Evolutionary conservation across 2,797 vertebrate genomes (phyloP), one percentile per base, ranked within the genome.

Genomic region (Tapirus indicus): DNA sequence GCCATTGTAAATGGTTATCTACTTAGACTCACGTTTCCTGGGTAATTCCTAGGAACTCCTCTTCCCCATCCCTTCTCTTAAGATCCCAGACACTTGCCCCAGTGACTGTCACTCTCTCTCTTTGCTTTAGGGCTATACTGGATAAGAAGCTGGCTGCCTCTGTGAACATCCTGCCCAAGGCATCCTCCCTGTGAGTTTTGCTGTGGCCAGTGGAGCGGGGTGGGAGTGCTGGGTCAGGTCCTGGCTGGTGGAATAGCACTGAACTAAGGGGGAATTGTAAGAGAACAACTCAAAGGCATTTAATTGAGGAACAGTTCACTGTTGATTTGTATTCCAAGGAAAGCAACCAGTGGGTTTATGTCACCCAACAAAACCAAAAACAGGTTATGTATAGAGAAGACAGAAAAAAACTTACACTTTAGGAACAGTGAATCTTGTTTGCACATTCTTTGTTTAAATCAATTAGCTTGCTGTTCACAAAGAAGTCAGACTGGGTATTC

Each of bases 141-240:
- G 99, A 99, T 94, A 99, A 98, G 98, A 99, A 98, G 71, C 97
- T 99, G 99, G 99, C 99, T 54, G 99, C 99, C 92, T 99, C 98
- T 12, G 98, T 99, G 97, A 99, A 99, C 98, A 99, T 99, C 97
- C 98, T 99, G 97, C 98, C 99, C 38, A 99, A 97, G 98, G 99
- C 98, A 83, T 99, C 98, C 0, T 99, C 99, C 80, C 98, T 99
- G 99, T 99, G 98, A 99, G 99, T 99, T 87, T 64, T 56, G 84
- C 95, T 38, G 0, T 21, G 38, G 79, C 52, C 17, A 2, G 20
- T 27, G 38, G 62, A 41, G 29, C 68, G 54, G 11, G 47, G 35
- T 47, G 74, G 72, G 54, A 35, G 7, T n/a, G 49, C 20, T 79
- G 23, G 10, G 5, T 78, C 38, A 54, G 88, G 77, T 64, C 23